These are phyloP conservation scores for Drosophila mercatorum DNA, from an alignment of 2,888 invertebrate genomes.

Conservation along the genomic window DNA sequence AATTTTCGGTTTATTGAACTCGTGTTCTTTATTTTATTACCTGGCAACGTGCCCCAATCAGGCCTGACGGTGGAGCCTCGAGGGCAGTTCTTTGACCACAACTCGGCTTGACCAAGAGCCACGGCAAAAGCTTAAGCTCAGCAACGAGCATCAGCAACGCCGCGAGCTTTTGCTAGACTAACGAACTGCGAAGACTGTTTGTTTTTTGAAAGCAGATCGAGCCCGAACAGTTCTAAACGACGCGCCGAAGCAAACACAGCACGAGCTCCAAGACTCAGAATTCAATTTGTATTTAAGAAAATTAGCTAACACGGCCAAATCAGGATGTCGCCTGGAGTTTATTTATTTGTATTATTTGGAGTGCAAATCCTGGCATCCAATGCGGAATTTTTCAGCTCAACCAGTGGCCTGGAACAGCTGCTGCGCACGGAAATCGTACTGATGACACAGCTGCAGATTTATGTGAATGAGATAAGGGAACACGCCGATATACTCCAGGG, in stretches of 20 bases:
- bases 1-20: conserved; percentile 52
- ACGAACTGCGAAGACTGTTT: conserved; percentile 22
- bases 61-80: conserved; percentile 30
- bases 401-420: conserved; percentile 77
- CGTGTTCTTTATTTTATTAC: not conserved
- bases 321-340: conserved; percentile 11
- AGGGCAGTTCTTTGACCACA: conserved; percentile 56
- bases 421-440: conserved; percentile 75
- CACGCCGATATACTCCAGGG: conserved; percentile 74
- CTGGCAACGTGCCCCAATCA: conserved; percentile 22
- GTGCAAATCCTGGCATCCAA: conserved; percentile 32
- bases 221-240: conserved; percentile 58
- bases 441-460: conserved; percentile 75
- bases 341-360: conserved; percentile 10
- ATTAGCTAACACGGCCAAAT: conserved; percentile 12
- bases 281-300: not conserved
- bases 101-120: conserved; percentile 22
- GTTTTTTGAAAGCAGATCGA: conserved; percentile 17
- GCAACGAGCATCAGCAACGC: not conserved
- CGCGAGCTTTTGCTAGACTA: conserved; percentile 53
- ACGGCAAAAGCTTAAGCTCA: conserved; percentile 40
- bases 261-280: conserved; percentile 20
- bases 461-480: conserved; percentile 70
- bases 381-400: conserved; percentile 79
- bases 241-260: conserved; percentile 51